Evolutionary conservation across 2,888 invertebrate species (phyloP).

Genomic region (Hypsopygia costalis): DNA sequence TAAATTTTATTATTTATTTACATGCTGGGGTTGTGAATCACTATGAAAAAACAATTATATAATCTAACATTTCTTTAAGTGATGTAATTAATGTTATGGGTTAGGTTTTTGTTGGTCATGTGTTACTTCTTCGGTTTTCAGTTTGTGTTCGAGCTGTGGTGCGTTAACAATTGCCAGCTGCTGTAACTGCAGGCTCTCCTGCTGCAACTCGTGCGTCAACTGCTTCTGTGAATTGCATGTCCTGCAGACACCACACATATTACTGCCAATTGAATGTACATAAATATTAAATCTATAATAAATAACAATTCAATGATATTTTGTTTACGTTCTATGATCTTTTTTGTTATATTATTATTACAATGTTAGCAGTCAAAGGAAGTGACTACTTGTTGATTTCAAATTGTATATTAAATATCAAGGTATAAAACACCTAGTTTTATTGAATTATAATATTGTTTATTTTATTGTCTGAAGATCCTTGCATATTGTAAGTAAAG

Average conservation of each 20-base stretch:
- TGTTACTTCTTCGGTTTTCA: slow-evolving; percentile 27
- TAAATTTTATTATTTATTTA: too few species aligned
- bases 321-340: slow-evolving; percentile 34
- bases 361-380: slow-evolving; percentile 53
- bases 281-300: slow-evolving; percentile 23
- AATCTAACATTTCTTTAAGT: too few species aligned
- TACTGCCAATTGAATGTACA: slow-evolving; percentile 26
- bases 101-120: background rate
- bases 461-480: slow-evolving; percentile 24
- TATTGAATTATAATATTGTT: slow-evolving; percentile 27
- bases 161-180: slow-evolving; percentile 62
- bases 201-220: slow-evolving; percentile 62
- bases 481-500: slow-evolving; percentile 20
- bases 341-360: slow-evolving; percentile 48
- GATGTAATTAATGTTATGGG: too few species aligned
- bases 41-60: too few species aligned
- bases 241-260: slow-evolving; percentile 31
- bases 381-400: slow-evolving; percentile 50
- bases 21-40: too few species aligned
- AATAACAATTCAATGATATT: slow-evolving; percentile 33
- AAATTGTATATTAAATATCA: slow-evolving; percentile 20
- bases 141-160: slow-evolving; percentile 60
- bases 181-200: slow-evolving; percentile 70
- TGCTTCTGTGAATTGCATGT: slow-evolving; percentile 64
- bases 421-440: slow-evolving; percentile 19